These are phyloP conservation scores for Falco peregrinus DNA, from an alignment of 2,797 vertebrate genomes.

Conservation along the genomic window DNA sequence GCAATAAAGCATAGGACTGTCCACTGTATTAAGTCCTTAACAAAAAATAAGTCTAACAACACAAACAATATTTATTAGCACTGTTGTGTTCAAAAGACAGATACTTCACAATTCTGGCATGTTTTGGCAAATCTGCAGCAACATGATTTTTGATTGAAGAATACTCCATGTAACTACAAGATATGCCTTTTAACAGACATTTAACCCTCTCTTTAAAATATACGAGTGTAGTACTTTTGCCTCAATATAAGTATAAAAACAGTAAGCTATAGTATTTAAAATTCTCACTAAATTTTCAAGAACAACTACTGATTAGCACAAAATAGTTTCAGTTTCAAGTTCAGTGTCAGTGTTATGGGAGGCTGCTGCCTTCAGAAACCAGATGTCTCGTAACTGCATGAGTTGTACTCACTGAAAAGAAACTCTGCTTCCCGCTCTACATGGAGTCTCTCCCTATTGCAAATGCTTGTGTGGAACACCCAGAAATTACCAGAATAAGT, in stretches of 20 bases:
- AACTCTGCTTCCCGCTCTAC: background rate
- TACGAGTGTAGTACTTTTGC: background rate
- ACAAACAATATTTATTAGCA: background rate
- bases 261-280: background rate
- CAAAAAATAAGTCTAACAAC: background rate
- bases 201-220: background rate
- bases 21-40: background rate
- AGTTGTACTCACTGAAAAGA: background rate
- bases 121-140: background rate
- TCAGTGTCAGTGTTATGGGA: background rate
- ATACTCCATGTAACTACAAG: background rate
- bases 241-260: background rate
- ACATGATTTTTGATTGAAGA: background rate
- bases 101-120: background rate
- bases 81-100: background rate
- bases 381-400: background rate
- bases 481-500: background rate
- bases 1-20: background rate
- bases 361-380: background rate
- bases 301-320: background rate
- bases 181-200: background rate
- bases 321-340: background rate
- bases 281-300: background rate
- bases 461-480: background rate
- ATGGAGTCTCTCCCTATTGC: accelerated